These are phyloP conservation scores for Conopomorpha cramerella DNA, from an alignment of 1,140 invertebrate species.

Conservation along the genomic window DNA sequence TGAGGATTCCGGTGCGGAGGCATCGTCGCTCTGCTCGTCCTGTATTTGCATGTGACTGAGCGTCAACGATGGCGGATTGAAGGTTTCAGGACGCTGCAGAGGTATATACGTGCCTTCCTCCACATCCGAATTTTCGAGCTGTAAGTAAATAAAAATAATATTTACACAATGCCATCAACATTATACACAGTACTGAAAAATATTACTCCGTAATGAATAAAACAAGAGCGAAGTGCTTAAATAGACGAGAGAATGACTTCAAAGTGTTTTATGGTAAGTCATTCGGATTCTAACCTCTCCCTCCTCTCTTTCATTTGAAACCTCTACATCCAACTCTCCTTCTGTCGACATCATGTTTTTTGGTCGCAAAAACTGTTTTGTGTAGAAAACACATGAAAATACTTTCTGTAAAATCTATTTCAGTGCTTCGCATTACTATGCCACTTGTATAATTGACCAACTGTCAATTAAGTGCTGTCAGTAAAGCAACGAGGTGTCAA, in stretches of 20 bases:
- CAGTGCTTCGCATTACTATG: no score
- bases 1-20: conserved; percentile 29
- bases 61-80: conserved; percentile 49
- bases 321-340: conserved; percentile 44
- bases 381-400: conserved; percentile 35
- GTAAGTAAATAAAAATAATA: conserved; percentile 14
- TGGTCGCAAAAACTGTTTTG: conserved; percentile 12
- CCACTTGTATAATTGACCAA: no score
- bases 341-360: conserved; percentile 46
- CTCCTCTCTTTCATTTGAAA: conserved; percentile 39
- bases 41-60: conserved; percentile 51
- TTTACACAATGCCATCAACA: no score
- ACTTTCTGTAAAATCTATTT: conserved; percentile 23
- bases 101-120: conserved; percentile 49
- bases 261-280: no score
- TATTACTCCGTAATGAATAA: no score
- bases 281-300: conserved; percentile 52
- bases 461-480: conserved; percentile 3
- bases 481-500: no score
- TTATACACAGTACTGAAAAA: no score
- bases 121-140: conserved; percentile 51
- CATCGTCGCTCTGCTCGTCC: conserved; percentile 46
- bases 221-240: no score
- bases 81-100: conserved; percentile 34
- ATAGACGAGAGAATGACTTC: no score